phyloP scores from a whole-genome alignment of 2,113 vertebrate genomes.

The Chlorodrepanis virens region DNA sequence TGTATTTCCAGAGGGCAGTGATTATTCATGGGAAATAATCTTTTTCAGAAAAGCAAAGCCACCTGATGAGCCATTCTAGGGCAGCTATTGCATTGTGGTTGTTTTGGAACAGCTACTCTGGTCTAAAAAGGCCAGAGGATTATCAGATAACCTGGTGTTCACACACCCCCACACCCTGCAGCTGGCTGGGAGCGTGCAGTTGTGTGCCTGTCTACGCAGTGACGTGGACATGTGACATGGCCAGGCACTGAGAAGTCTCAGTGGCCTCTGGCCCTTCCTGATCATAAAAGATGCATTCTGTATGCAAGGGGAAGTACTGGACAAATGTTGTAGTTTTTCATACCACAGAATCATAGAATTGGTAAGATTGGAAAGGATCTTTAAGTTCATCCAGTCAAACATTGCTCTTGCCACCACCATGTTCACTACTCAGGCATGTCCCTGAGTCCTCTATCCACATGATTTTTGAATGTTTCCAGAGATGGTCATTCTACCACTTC shows the following conservation, averaged over 20 bases:
- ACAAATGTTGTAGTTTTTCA: not conserved
- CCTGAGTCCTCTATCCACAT: not conserved
- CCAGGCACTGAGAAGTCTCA: not conserved
- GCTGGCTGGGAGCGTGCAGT: not conserved
- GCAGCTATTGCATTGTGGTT: not conserved
- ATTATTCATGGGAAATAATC: conserved; percentile 3
- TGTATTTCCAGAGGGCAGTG: not conserved
- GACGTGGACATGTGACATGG: not conserved
- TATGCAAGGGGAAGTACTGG: not conserved
- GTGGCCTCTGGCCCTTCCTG: not conserved
- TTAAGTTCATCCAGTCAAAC: not conserved
- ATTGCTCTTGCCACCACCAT: not conserved
- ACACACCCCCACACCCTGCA: not conserved
- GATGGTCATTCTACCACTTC: not conserved
- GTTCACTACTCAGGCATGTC: not conserved
- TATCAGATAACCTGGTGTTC: not conserved
- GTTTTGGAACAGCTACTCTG: not conserved
- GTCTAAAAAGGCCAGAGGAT: not conserved
- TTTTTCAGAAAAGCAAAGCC: not conserved
- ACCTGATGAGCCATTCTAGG: not conserved
- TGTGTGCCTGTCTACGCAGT: not conserved
- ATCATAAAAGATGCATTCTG: not conserved
- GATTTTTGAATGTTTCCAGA: not conserved
- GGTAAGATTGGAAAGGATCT: not conserved
- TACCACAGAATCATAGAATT: not conserved